Evolutionary conservation across 2,888 invertebrate species (phyloP).

Genomic region (Leptopilina drosophilae): DNA sequence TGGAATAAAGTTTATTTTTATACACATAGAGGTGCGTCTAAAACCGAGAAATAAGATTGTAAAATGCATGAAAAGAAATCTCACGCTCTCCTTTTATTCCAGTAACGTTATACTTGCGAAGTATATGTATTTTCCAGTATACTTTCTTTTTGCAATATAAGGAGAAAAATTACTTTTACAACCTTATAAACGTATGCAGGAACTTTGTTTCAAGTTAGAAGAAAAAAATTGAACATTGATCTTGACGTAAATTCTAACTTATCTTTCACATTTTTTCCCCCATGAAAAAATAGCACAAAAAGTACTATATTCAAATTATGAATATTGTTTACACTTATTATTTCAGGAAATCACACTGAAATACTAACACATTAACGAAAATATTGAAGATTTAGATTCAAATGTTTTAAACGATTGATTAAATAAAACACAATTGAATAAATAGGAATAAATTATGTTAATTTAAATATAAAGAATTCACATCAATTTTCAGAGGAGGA

Average conservation of each 20-base stretch:
- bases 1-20: slow-evolving; percentile 6
- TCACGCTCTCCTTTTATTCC: slow-evolving; percentile 37
- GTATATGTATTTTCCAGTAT: neutral
- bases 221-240: neutral
- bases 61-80: slow-evolving; percentile 38
- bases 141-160: slow-evolving; percentile 39
- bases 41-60: neutral
- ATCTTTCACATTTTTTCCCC: neutral
- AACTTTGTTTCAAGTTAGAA: neutral
- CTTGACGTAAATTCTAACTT: neutral
- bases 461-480: too few species aligned
- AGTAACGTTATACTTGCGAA: slow-evolving; percentile 31
- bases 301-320: too few species aligned
- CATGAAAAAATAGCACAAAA: too few species aligned
- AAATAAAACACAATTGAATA: too few species aligned
- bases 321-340: too few species aligned
- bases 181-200: neutral
- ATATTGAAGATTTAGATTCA: too few species aligned
- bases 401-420: too few species aligned
- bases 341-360: too few species aligned
- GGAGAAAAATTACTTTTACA: slow-evolving; percentile 32
- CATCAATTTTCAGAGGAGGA: neutral
- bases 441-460: too few species aligned
- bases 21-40: slow-evolving; percentile 3
- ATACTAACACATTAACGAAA: too few species aligned